These are phyloP conservation scores for Phasianus colchicus DNA, from an alignment of 2,113 vertebrate species.

Conservation along the genomic window DNA sequence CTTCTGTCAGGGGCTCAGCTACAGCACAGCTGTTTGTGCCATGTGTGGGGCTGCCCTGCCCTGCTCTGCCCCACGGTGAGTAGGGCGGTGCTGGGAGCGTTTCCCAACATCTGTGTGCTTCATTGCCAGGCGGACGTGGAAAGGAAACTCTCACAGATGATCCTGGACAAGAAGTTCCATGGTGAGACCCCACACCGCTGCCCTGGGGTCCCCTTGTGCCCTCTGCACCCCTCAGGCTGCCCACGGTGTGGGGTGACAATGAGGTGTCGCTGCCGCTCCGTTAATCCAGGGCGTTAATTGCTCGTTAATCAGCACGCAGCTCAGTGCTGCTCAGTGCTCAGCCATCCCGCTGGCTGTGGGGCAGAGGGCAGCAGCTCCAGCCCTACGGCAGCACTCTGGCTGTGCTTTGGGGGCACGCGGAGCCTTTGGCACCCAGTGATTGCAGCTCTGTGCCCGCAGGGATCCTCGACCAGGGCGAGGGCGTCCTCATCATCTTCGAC, in stretches of 20 bases:
- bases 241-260: too few species aligned
- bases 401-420: too few species aligned
- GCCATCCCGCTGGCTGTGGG: too few species aligned
- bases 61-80: too few species aligned
- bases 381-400: too few species aligned
- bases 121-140: conserved; percentile 92
- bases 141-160: conserved; percentile 99
- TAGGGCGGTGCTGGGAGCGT: too few species aligned
- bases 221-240: neutral
- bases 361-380: too few species aligned
- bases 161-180: conserved; percentile 98
- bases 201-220: too few species aligned
- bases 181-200: conserved; percentile 79
- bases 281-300: neutral
- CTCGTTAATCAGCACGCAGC: neutral
- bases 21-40: too few species aligned
- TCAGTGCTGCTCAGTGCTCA: neutral
- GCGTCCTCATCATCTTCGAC: conserved; percentile 97
- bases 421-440: too few species aligned
- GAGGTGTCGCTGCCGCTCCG: neutral
- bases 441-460: conserved; percentile 75
- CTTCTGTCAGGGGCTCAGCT: too few species aligned
- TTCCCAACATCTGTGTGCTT: conserved; percentile 13
- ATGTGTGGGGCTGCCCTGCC: too few species aligned
- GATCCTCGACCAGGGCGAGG: conserved; percentile 98